A percentile compares a stretch with the other conserved stretches of the same genome.
Conservation (phyloP, 2,888 invertebrate genomes). For the Catocala fraxini region DNA sequence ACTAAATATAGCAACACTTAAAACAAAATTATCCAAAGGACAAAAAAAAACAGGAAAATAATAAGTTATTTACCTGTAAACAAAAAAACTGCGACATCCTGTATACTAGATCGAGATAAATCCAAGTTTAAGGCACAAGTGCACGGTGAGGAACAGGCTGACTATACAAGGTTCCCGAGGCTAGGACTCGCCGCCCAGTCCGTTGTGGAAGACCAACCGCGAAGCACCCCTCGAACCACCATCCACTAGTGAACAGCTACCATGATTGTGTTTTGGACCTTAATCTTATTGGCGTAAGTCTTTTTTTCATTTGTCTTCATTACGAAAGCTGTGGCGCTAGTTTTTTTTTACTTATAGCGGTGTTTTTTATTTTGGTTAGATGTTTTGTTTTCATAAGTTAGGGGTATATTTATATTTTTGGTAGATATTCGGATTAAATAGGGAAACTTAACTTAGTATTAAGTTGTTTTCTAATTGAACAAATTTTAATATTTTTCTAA, state of each 20-base stretch:
- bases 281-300: conserved; percentile 54
- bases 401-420: too few species aligned
- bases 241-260: conserved; percentile 21
- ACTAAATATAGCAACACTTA: too few species aligned
- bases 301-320: conserved; percentile 18
- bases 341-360: not conserved
- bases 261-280: conserved; percentile 58
- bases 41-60: not conserved
- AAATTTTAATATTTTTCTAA: too few species aligned
- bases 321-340: not conserved
- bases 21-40: not conserved
- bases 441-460: too few species aligned
- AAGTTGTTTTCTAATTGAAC: too few species aligned
- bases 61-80: conserved; percentile 29
- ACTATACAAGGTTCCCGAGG: conserved; percentile 79
- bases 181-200: conserved; percentile 74
- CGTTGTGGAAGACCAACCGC: conserved; percentile 60
- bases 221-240: conserved; percentile 52
- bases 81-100: conserved; percentile 63
- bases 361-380: too few species aligned
- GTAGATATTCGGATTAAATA: too few species aligned
- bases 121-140: conserved; percentile 84
- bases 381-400: too few species aligned
- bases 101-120: conserved; percentile 82
- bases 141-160: conserved; percentile 70